These are phyloP conservation scores for Torymus texanus DNA, from an alignment of 2,888 invertebrate genomes.

Conservation along the genomic window DNA sequence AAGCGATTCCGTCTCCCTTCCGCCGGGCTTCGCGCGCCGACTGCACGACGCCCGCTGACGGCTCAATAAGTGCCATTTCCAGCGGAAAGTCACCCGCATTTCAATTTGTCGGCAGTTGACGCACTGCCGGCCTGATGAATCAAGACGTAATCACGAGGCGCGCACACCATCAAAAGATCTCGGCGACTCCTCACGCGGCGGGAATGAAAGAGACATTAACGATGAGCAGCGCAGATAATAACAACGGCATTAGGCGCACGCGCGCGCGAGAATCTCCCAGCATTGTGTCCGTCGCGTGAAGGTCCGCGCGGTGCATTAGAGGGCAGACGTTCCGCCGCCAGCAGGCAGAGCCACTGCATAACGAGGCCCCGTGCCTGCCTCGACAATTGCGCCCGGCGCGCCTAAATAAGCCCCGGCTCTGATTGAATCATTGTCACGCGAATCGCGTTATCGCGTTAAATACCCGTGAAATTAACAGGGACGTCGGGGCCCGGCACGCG, in stretches of 20 bases:
- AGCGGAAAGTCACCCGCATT: neutral
- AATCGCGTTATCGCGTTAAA: constrained; percentile 72
- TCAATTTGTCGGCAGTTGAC: constrained; percentile 29
- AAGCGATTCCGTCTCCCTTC: constrained; percentile 13
- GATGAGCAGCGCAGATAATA: constrained; percentile 42
- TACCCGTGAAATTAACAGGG: constrained; percentile 73
- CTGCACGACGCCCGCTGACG: neutral
- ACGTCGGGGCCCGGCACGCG: constrained; percentile 65
- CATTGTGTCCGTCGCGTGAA: constrained; percentile 21
- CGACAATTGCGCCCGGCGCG: constrained; percentile 31
- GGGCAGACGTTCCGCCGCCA: neutral
- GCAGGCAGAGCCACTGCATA: neutral
- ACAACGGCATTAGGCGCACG: neutral
- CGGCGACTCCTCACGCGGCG: constrained; percentile 19
- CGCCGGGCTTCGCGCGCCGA: constrained; percentile 7
- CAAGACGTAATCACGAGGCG: constrained; percentile 17
- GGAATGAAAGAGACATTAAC: constrained; percentile 44
- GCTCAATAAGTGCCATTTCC: neutral
- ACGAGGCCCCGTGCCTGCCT: constrained; percentile 4
- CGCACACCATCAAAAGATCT: constrained; percentile 29
- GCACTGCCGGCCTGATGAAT: neutral
- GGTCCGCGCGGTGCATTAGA: constrained; percentile 21
- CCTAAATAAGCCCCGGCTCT: constrained; percentile 66
- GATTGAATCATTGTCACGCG: constrained; percentile 72
- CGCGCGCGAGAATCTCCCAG: constrained; percentile 8